Evolutionary conservation across 2,888 invertebrate species (phyloP), one percentile per base, ranked within the genome.

Genomic region (Thyatira batis): DNA sequence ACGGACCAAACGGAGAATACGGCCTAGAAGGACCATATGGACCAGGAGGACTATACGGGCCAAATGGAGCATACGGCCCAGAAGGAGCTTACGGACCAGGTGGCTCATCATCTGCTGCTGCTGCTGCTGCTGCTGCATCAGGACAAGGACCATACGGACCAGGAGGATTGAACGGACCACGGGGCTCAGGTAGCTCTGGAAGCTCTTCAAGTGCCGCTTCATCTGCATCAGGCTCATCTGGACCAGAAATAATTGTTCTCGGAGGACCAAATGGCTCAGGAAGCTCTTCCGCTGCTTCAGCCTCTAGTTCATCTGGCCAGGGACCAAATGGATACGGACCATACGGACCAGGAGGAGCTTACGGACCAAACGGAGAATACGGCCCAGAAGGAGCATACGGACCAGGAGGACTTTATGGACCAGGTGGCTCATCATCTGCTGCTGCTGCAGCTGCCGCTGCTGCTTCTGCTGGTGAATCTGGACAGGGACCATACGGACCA

Each of bases 251-350:
- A n/a, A n/a, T n/a, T n/a, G n/a, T n/a, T n/a, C n/a, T n/a, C n/a
- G n/a, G n/a, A n/a, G n/a, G n/a, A n/a, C n/a, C n/a, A n/a, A n/a
- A n/a, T n/a, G n/a, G n/a, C n/a, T n/a, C n/a, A n/a, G n/a, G n/a
- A n/a, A n/a, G n/a, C n/a, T n/a, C n/a, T n/a, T n/a, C 28, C 17
- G 21, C 33, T 23, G 33, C 20, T 17, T n/a, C 11, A 28, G 27
- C 27, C 13, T 28, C 23, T 20, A 45, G 20, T 23, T 45, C 49
- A 27, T 50, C 43, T 28, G 53, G 45, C 8, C 13, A 55, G 33
- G 49, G 46, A 10, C 56, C 60, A 20, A 25, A 52, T 10, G 39
- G 39, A 39, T 1, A 13, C n/a, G 57, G 53, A 49, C 45, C 53
- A 53, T 20, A 48, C 1, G 54, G 56, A 23, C 25, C 17, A 17